These are phyloP conservation scores for Drepana arcuata DNA, from an alignment of 1,140 invertebrate genomes.

Conservation along the genomic window DNA sequence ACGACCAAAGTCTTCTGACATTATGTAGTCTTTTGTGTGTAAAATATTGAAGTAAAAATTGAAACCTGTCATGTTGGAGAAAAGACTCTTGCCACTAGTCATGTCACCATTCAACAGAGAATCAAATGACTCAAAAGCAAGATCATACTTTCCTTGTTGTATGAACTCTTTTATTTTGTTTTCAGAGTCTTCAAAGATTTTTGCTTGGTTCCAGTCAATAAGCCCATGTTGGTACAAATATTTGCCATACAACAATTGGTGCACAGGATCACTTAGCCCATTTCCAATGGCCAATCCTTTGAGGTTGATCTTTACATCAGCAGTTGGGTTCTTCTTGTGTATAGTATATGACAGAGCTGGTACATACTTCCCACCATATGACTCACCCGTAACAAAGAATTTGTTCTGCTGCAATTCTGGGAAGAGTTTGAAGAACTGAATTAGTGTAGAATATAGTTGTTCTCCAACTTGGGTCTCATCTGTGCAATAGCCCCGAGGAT, in stretches of 20 bases:
- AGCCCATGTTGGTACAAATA: slow-evolving; percentile 88
- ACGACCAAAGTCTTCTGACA: slow-evolving; percentile 58
- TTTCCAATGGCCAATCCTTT: slow-evolving; percentile 89
- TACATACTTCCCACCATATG: slow-evolving; percentile 90
- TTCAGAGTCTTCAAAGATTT: slow-evolving; percentile 76
- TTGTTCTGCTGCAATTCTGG: slow-evolving; percentile 76
- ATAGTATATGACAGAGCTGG: slow-evolving; percentile 85
- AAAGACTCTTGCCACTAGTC: slow-evolving; percentile 75
- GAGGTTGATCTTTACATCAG: slow-evolving; percentile 76
- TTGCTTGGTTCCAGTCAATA: slow-evolving; percentile 77
- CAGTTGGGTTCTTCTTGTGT: slow-evolving; percentile 72
- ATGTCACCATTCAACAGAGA: slow-evolving; percentile 80
- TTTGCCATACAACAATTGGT: slow-evolving; percentile 84
- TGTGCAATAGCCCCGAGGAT: slow-evolving; percentile 75
- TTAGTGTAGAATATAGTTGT: slow-evolving; percentile 77
- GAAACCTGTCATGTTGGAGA: slow-evolving; percentile 85
- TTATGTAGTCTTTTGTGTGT: slow-evolving; percentile 66
- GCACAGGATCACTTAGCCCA: slow-evolving; percentile 85
- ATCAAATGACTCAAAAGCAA: slow-evolving; percentile 82
- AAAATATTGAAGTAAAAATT: slow-evolving; percentile 88
- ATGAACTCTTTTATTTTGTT: slow-evolving; percentile 74
- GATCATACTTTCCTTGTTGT: slow-evolving; percentile 73
- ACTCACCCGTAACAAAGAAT: slow-evolving; percentile 89
- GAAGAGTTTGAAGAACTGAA: slow-evolving; percentile 84
- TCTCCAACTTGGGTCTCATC: slow-evolving; percentile 79